phyloP scores from a whole-genome alignment of 2,888 invertebrate genomes.

The Sthenelais limicola region DNA sequence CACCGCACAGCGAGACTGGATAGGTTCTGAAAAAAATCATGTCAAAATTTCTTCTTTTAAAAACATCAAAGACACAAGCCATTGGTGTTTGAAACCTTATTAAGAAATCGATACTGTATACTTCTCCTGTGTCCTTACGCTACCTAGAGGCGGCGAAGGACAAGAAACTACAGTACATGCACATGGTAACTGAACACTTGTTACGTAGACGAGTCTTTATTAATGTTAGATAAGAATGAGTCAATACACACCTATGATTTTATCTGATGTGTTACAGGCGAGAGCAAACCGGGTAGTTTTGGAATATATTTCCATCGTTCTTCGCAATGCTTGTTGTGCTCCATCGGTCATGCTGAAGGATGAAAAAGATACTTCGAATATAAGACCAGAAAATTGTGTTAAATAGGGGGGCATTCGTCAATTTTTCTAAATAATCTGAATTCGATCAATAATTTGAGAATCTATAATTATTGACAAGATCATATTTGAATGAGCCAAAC shows the following conservation, averaged over 20 bases:
- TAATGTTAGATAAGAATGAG: neutral
- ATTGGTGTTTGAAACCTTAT: no score
- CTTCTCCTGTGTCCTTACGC: no score
- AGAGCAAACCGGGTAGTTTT: constrained; percentile 97
- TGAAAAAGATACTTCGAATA: no score
- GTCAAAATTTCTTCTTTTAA: no score
- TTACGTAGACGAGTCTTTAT: neutral
- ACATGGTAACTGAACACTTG: neutral
- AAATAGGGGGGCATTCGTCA: no score
- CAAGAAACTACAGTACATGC: neutral
- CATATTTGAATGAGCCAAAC: no score
- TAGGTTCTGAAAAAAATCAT: constrained; percentile 93
- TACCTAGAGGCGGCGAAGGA: neutral
- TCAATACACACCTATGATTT: constrained; percentile 82
- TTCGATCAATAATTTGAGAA: no score
- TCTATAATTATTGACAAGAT: no score
- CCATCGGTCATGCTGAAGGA: constrained; percentile 96
- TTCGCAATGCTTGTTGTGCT: constrained; percentile 95
- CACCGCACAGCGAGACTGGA: constrained; percentile 98
- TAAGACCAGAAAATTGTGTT: no score
- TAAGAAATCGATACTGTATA: no score
- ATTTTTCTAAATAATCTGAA: no score
- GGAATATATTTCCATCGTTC: constrained; percentile 99
- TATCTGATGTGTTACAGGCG: constrained; percentile 98
- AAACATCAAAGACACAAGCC: no score